Evolutionary conservation across 2,888 invertebrate species (phyloP), one percentile per base, ranked within the genome.

Genomic region (Epirrhoe alternata): DNA sequence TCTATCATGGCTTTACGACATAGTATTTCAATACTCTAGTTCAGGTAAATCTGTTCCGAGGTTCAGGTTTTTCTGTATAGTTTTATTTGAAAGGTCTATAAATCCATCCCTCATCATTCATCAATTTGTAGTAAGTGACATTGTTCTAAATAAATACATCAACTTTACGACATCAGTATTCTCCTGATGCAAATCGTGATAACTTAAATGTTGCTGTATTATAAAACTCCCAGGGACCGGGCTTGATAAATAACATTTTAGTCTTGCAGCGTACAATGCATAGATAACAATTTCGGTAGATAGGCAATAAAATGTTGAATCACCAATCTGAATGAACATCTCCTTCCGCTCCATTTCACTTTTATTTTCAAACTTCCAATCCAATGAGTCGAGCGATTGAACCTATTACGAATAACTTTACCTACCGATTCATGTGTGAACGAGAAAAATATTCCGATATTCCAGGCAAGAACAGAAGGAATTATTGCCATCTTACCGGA

Each of bases 291-390:
- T 68, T 69, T 68, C 53, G 62, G 65, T 49, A 73, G 68, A 72
- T 66, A 70, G 57, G 67, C 70, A 86, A 85, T 85, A 85, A 85
- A 86, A 85, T 78, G 82, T 80, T 80, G 83, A 87, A 81, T 87
- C 86, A 82, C 80, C 81, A 85, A 84, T 83, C 78, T 82, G 86
- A 86, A 86, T 86, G 85, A 89, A 82, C 84, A 86, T 82, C 85
- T 84, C 82, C 81, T 88, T 89, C 86, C 88, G 82, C 83, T 78
- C 86, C 87, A 86, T 89, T 88, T 84, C 86, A 81, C 87, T 82
- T 87, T 88, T 88, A 89, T 89, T 89, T 88, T 86, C 78, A 86
- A 89, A 86, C 84, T 88, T 89, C 88, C 88, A 84, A 85, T 81
- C 80, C 86, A 85, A 78, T 86, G 88, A 80, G 76, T 85, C 86